Evolutionary conservation across 2,113 vertebrate genomes (phyloP), one percentile per base, ranked within the genome.

Genomic region (Noctilio leporinus): DNA sequence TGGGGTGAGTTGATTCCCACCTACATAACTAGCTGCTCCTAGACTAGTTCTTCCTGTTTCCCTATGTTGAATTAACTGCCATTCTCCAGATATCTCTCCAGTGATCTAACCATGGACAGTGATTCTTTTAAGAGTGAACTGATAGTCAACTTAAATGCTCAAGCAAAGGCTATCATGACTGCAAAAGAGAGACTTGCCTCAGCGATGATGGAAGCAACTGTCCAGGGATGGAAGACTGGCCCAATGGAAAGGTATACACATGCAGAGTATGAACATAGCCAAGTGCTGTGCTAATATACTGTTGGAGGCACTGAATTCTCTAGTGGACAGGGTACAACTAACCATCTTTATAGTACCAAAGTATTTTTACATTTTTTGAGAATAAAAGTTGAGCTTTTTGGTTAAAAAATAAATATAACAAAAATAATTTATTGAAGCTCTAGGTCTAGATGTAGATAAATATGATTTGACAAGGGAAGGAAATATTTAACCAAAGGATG

Each of bases 401-500:
- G 33, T 38, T 78, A 38, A 67, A 86, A 76, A 80, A 73, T 30
- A 69, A 49, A 64, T 28, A 40, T 15, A 62, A 77, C 17, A 64
- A 49, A 11, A 65, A 93, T 94, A 93, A 86, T 64, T n/a, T 53
- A 24, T 14, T 1, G 22, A 67, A 4, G 14, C 9, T 51, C 43
- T 92, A 75, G 67, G 28, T 86, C 26, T 89, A 86, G 20, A 91
- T 49, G 45, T 28, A 80, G 75, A 67, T 72, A 95, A 65, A 59
- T 55, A 30, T 10, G 26, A 57, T 49, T 47, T 85, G 19, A 85
- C 16, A 88, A 45, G n/a, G 72, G 24, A 82, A 33, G 62, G 53
- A 49, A 72, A 62, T 62, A 89, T 24, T 40, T 85, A 95, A 95
- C 57, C 40, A 26, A 72, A 78, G 55, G 33, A 77, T 40, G 7